Evolutionary conservation across 2,113 vertebrate species (phyloP).

Genomic region (Brevimyrus niger): DNA sequence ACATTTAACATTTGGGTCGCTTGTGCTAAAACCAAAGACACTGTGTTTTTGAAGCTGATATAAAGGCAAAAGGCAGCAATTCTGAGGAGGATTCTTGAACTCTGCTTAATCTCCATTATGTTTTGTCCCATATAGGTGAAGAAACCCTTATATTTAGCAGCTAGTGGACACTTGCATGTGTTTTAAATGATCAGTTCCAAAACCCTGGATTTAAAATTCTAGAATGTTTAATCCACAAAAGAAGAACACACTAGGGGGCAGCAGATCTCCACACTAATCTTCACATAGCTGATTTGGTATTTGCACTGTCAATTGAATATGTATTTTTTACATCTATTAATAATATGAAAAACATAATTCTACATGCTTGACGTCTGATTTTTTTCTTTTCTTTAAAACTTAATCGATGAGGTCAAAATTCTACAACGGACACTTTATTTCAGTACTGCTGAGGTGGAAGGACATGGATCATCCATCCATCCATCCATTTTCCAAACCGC

Average conservation of each 20-base stretch:
- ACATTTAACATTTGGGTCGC: background rate
- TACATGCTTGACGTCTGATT: background rate
- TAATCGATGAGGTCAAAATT: background rate
- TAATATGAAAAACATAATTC: background rate
- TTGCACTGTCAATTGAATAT: background rate
- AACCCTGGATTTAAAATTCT: background rate
- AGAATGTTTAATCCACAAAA: background rate
- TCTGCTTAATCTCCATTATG: background rate
- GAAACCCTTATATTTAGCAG: background rate
- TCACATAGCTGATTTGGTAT: background rate
- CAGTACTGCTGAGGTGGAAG: background rate
- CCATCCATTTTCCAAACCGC: no score
- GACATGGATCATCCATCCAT: background rate
- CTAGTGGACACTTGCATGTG: background rate
- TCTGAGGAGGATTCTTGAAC: background rate
- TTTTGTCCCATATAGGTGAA: background rate
- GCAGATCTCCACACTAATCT: background rate
- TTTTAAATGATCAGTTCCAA: background rate
- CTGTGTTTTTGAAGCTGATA: background rate
- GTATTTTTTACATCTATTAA: background rate
- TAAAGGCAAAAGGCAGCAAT: background rate
- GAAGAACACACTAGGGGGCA: background rate
- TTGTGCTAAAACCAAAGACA: background rate
- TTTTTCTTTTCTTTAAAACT: background rate
- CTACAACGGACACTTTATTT: background rate